Percentiles rank a stretch among this genome's conserved stretches.
Evolutionary conservation across 2,797 vertebrate species (phyloP).

Genomic region (Poeciliopsis infans): DNA sequence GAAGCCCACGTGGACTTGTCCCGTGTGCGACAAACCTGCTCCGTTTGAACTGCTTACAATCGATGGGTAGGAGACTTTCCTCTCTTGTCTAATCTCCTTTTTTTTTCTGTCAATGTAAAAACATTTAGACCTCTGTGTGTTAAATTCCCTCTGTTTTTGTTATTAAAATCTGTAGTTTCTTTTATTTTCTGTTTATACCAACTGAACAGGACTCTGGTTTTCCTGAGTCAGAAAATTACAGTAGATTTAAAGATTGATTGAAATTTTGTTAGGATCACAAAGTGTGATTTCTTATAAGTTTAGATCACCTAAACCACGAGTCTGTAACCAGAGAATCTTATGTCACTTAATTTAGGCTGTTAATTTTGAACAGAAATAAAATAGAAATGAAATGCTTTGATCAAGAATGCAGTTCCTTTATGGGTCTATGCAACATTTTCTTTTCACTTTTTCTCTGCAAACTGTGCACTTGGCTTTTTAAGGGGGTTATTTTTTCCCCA

Average conservation of each 20-base stretch:
- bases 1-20: slow-evolving; percentile 98
- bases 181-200: slow-evolving; percentile 5
- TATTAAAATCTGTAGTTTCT: not conserved
- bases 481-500: not conserved
- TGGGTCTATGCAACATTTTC: not conserved
- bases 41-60: slow-evolving; percentile 97
- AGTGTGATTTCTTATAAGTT: not conserved
- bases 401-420: not conserved
- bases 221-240: not conserved
- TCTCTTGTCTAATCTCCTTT: not conserved
- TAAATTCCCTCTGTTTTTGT: not conserved
- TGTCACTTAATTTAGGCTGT: not conserved
- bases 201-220: slow-evolving; percentile 1
- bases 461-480: not conserved
- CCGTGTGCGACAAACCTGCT: slow-evolving; percentile 96
- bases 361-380: not conserved
- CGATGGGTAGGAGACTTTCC: slow-evolving; percentile 85
- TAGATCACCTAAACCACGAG: not conserved
- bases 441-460: not conserved
- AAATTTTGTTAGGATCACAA: not conserved
- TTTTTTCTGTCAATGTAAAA: not conserved
- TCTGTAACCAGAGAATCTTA: not conserved
- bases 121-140: not conserved
- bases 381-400: not conserved
- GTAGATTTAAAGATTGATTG: not conserved